Percentiles rank a stretch among this genome's conserved stretches.
Conservation (phyloP, 2,888 invertebrate species). For the Cryptosula pallasiana region DNA sequence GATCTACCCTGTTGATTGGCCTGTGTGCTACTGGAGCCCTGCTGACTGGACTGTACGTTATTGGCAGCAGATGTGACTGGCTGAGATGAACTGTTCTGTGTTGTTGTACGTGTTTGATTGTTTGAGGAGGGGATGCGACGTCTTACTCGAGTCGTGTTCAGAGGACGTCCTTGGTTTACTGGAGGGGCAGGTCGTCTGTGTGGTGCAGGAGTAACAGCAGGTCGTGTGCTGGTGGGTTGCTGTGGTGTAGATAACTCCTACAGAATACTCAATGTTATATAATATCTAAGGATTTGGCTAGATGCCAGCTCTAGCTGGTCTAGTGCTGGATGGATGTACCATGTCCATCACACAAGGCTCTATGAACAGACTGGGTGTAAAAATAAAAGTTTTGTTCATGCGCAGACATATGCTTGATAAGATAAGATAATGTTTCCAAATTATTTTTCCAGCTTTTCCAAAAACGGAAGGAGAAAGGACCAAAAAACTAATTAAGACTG, state of each 20-base stretch:
- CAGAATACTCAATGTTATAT: too few relatives aligned
- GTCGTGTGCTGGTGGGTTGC: neutral
- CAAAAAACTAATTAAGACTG: too few relatives aligned
- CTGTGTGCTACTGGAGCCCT: neutral
- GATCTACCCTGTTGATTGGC: neutral
- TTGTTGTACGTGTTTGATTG: neutral
- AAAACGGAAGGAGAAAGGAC: too few relatives aligned
- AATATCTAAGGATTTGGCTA: too few relatives aligned
- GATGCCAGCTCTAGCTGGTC: too few relatives aligned
- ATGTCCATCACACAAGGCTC: too few relatives aligned
- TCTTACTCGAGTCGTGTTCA: neutral
- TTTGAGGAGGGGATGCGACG: neutral
- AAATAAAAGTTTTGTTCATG: too few relatives aligned
- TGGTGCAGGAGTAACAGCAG: neutral
- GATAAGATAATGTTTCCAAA: neutral
- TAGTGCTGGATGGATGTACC: too few relatives aligned
- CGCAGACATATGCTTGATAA: neutral
- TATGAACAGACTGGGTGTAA: too few relatives aligned
- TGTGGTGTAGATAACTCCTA: too few relatives aligned
- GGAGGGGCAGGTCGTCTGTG: conserved; percentile 10
- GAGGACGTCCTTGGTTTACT: neutral
- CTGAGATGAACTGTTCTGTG: neutral
- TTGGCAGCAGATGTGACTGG: neutral
- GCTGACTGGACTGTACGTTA: neutral
- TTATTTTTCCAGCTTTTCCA: neutral